phyloP scores from a whole-genome alignment of 2,797 vertebrate species.

The Falco biarmicus region DNA sequence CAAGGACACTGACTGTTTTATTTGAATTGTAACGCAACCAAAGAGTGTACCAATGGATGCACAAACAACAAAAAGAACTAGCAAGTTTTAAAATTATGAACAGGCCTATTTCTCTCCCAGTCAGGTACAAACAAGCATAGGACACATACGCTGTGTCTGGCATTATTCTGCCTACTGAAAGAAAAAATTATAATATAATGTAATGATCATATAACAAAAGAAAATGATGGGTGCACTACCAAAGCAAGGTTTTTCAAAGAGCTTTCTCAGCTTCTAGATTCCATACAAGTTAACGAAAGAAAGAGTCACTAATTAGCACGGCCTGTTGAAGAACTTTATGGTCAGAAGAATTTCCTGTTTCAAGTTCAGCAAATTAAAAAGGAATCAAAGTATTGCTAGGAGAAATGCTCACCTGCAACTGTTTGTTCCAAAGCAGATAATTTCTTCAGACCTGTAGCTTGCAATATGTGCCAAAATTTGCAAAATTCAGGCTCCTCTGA shows the following conservation, averaged over 20 bases:
- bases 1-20: neutral
- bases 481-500: neutral
- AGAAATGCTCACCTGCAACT: constrained; percentile 11
- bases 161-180: neutral
- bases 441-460: neutral
- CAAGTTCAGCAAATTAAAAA: neutral
- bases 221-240: neutral
- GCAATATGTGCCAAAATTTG: neutral
- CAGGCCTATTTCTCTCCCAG: neutral
- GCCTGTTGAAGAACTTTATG: neutral
- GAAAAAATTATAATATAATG: neutral
- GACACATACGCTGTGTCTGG: neutral
- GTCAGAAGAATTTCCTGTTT: neutral
- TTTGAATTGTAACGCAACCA: neutral
- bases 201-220: neutral
- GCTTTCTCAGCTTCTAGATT: neutral
- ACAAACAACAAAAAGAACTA: neutral
- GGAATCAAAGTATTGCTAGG: neutral
- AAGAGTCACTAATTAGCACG: neutral
- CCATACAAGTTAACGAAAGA: neutral
- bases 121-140: neutral
- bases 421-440: neutral
- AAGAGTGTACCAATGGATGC: neutral
- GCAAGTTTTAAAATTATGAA: neutral
- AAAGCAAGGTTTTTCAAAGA: neutral